Evolutionary conservation across 2,888 invertebrate species (phyloP).

Genomic region (Papilio gigon): DNA sequence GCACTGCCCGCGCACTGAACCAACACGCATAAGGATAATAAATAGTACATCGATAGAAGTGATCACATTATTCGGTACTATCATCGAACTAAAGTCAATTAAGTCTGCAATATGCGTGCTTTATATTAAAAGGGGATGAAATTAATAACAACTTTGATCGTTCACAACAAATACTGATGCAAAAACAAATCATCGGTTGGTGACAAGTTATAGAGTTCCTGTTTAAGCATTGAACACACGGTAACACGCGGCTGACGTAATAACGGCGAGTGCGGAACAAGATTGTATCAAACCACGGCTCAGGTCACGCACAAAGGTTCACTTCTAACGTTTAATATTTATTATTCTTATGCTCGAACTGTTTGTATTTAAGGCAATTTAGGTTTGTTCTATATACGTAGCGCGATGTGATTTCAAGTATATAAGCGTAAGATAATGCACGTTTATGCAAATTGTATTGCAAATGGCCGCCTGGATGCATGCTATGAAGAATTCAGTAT

Average conservation of each 20-base stretch:
- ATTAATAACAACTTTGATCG: no score
- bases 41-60: conserved; percentile 26
- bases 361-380: background rate
- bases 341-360: conserved; percentile 19
- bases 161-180: no score
- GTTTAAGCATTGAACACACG: no score
- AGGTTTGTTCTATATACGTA: conserved; percentile 23
- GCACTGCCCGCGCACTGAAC: conserved; percentile 69
- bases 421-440: conserved; percentile 9
- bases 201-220: no score
- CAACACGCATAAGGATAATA: conserved; percentile 41
- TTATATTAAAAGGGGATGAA: no score
- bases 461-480: background rate
- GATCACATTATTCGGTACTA: background rate
- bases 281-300: background rate
- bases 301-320: conserved; percentile 17
- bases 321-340: conserved; percentile 19
- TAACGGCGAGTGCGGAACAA: background rate
- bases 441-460: conserved; percentile 3
- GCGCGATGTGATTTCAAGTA: conserved; percentile 28
- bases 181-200: background rate
- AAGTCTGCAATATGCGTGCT: background rate
- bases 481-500: background rate
- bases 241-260: background rate
- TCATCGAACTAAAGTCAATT: background rate